Base-by-base conservation (phyloP, 2,797 vertebrate genomes). In the Anolis apletophallus region DNA sequence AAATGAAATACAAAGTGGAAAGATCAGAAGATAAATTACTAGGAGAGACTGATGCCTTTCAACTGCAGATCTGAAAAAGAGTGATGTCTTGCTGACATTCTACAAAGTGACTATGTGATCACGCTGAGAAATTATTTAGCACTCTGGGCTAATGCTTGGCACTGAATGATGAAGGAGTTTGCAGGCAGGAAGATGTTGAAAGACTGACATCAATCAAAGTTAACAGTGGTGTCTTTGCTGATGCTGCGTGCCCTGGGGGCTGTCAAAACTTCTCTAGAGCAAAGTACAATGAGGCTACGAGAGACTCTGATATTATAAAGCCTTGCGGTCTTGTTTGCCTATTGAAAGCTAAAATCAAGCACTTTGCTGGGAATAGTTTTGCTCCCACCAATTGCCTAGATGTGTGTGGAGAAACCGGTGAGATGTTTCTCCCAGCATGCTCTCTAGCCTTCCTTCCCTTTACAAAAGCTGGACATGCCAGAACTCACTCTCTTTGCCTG, bases 81-180 rank as follows among this genome's bases (percentile, higher is more conserved):
- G 52, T 90, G 85, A 55, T 86, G 71, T 90, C 85, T 76, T 74
- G 29, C 69, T 94, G 91, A 88, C 52, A 34, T 69, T 93, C 85
- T 89, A 75, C 64, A 90, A 93, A 93, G 80, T 34, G 1, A 71
- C 77, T 50, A 85, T 86, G 71, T 81, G 87, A 91, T 93, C 93
- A 94, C 89, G 82, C 89, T 77, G 79, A 90, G 80, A 93, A 93
- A 94, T 94, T 94, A 92, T 86, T 94, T 90, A 85, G 80, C 91
- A 90, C 87, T 92, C 86, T 76, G 84, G 26, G 67, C 91, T 93
- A 95, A 91, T 23, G 34, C 61, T 26, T 91, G 87, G 80, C 83
- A 72, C 4, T 23, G 71, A 94, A 85, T 52, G 90, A 95, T 89
- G 88, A 94, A 93, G 55, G 84, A 81, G 54, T 92, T 86, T 94